phyloP scores from a whole-genome alignment of 2,113 vertebrate genomes.

The Campylomormyrus numenius region DNA sequence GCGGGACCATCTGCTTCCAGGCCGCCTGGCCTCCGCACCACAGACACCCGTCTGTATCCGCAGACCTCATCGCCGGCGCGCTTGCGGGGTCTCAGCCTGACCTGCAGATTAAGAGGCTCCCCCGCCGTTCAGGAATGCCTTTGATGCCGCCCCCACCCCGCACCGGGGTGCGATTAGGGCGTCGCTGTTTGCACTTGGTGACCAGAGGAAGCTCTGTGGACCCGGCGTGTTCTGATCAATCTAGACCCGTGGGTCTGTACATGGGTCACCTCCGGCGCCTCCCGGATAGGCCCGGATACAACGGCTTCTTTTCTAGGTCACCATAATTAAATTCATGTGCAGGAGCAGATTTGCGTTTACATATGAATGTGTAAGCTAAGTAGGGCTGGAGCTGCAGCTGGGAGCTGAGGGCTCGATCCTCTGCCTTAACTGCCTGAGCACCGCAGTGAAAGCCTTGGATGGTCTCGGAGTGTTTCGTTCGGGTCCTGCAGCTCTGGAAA shows the following conservation, averaged over 20 bases:
- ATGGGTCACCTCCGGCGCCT: background rate
- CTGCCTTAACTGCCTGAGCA: background rate
- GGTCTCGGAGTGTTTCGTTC: background rate
- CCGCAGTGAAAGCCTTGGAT: background rate
- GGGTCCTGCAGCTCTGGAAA: background rate
- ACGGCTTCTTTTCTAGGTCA: background rate
- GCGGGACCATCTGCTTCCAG: conserved; percentile 31
- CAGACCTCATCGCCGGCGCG: conserved; percentile 31
- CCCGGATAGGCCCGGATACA: background rate
- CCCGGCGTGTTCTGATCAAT: background rate
- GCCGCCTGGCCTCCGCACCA: conserved; percentile 19
- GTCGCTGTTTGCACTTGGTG: conserved; percentile 24
- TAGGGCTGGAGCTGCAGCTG: background rate
- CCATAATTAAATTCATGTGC: background rate
- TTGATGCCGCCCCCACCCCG: conserved; percentile 26
- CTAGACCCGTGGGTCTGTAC: background rate
- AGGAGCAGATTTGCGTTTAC: background rate
- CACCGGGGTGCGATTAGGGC: conserved; percentile 13
- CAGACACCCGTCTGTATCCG: conserved; percentile 28
- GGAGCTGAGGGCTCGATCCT: background rate
- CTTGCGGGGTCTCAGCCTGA: conserved; percentile 32
- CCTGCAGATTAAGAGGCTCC: conserved; percentile 44
- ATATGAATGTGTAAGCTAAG: background rate
- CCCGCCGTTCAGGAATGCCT: conserved; percentile 52
- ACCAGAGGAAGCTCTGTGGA: background rate